phyloP scores from a whole-genome alignment of 2,888 invertebrate genomes.

The Halictus quadricinctus region DNA sequence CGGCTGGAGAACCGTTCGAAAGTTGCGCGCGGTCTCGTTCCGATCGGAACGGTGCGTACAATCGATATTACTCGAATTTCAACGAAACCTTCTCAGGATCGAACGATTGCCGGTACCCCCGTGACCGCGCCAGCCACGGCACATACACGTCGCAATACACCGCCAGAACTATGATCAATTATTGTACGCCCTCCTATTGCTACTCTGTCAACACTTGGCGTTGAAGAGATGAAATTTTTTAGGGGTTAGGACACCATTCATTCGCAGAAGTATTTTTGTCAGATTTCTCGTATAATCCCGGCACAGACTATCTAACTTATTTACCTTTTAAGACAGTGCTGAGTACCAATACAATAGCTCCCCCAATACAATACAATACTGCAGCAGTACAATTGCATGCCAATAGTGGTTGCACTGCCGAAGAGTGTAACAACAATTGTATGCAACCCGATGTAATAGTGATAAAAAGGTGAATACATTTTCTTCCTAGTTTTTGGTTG shows the following conservation, averaged over 20 bases:
- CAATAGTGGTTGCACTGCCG: too few relatives aligned
- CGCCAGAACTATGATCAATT: background rate
- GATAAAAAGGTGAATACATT: too few relatives aligned
- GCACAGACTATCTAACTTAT: too few relatives aligned
- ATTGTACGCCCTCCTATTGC: background rate
- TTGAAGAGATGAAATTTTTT: constrained; percentile 1
- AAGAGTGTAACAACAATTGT: too few relatives aligned
- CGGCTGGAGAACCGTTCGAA: constrained; percentile 9
- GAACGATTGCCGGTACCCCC: constrained; percentile 10
- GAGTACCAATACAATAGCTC: too few relatives aligned
- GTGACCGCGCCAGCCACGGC: background rate
- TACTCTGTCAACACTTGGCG: constrained; percentile 26
- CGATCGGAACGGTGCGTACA: constrained; percentile 20
- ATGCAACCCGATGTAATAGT: too few relatives aligned
- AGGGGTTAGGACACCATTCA: too few relatives aligned
- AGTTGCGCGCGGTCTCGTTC: constrained; percentile 12
- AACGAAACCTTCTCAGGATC: constrained; percentile 3
- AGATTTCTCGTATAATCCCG: too few relatives aligned
- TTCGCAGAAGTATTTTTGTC: background rate
- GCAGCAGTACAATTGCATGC: too few relatives aligned
- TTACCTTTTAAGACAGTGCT: too few relatives aligned
- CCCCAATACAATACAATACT: too few relatives aligned
- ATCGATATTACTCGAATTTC: constrained; percentile 30
- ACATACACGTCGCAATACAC: background rate
- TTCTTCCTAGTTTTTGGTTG: too few relatives aligned